Evolutionary conservation across 2,113 vertebrate genomes (phyloP), one percentile per base, ranked within the genome.

Genomic region (Colinus virginianus): DNA sequence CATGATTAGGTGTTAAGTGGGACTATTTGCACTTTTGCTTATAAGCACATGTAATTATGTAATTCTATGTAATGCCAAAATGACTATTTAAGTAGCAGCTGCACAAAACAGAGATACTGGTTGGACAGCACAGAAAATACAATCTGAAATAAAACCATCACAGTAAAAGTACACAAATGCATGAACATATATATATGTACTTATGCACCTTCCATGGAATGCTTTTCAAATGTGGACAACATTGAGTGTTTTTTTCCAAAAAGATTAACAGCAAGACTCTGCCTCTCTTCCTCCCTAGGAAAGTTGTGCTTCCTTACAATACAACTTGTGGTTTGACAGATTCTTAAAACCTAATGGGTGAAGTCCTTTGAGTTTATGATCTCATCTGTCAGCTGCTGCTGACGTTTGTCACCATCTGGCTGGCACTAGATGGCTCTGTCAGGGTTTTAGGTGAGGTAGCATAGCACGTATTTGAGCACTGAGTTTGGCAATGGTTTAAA

Each of bases 11-110:
- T 96, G 96, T 87, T 96, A 96, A 96, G 93, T 91, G 72, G 90
- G 90, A 91, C 90, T 96, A 93, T 95, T 95, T 95, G 95, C 96
- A 96, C 96, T 96, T 94, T 91, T 93, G 95, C 93, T 96, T 94
- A 88, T 86, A 64, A 64, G 82, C 79, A 96, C 72, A 74, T 96
- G 59, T 96, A 95, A 95, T 95, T 96, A 93, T 88, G 82, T 95
- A 94, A 96, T 94, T 94, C 88, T 67, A 34, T 28, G 9, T 71
- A 93, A 95, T 93, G 92, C 88, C 85, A 88, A 95, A 95, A 94
- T 80, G 88, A 88, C 76, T 80, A 64, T 61, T 82, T 84, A 90
- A 94, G 82, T 6, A 91, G 82, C 94, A 96, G 94, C 94, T 96
- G 94, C 88, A 80, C 34, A 67, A 63, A 94, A 85, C 68, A 86